Base-by-base conservation (phyloP, 1,140 invertebrate genomes). In the Magallana angulata region DNA sequence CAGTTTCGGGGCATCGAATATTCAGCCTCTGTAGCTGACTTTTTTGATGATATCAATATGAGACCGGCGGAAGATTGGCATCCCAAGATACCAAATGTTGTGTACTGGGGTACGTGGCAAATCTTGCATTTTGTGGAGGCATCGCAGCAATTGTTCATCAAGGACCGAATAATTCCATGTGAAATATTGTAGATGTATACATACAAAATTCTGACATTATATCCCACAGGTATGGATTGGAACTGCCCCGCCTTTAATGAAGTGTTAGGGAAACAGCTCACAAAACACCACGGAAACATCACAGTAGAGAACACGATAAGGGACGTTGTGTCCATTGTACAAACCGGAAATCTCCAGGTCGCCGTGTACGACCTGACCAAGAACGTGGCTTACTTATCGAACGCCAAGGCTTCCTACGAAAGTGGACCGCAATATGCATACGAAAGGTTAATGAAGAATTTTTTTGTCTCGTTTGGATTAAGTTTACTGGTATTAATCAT, bases 341-440 rank as follows among this genome's bases (percentile, higher is more conserved):
- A 93, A 82, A 91, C 92, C 2, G 92, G 92, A 36, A 90, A 90
- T 83, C 71, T 93, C 8, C 90, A 91, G 36, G 87, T 93, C 48
- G 91, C 91, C 24, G 89, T 92, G 16, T 93, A 93, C 59, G 92
- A 93, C 84, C 87, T 93, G 48, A 91, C 91, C 0, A 87, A 89
- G 14, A 90, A 92, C 62, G 36, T 90, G 16, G 91, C 90, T 36
- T 92, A 92, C 57, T 80, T 92, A 11, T 88, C 92, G 14, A 93
- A 93, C 59, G 92, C 92, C n/a, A 87, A 87, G 57, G 89, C 89
- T 14, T 81, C 89, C 11, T 81, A 88, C 68, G 91, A 92, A 80
- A 83, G 83, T 14, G 92, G 92, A 30, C 91, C 91, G 9, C 64
- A 76, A 57, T 85, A 92, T 86, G 92, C 92, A 48, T 93, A 89